A percentile compares a stretch with the other conserved stretches of the same genome.
phyloP scores from a whole-genome alignment of 1,140 invertebrate genomes.

The Oreohelix idahoensis region DNA sequence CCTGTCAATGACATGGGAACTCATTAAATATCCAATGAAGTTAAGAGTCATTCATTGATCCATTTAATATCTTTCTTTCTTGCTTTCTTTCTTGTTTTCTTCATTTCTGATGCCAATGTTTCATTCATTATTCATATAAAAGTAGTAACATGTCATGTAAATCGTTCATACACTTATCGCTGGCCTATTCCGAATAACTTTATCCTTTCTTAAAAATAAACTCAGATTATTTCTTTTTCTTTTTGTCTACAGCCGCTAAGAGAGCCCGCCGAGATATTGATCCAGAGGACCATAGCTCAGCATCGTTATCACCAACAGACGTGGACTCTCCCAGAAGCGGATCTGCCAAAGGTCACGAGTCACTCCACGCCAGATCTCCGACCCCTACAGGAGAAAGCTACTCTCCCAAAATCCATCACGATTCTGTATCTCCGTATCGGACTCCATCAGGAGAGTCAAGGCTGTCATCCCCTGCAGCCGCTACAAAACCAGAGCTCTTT shows the following conservation, averaged over 20 bases:
- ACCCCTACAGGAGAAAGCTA: neutral
- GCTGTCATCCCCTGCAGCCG: slow-evolving; percentile 21
- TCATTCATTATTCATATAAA: too few relatives aligned
- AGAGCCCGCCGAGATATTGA: slow-evolving; percentile 38
- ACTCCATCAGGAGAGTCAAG: slow-evolving; percentile 24
- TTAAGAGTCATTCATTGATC: too few relatives aligned
- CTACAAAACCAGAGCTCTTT: slow-evolving; percentile 4
- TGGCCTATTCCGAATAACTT: too few relatives aligned
- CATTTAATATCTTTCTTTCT: too few relatives aligned
- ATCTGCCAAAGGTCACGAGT: slow-evolving; percentile 16
- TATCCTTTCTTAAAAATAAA: too few relatives aligned
- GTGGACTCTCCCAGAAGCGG: slow-evolving; percentile 6
- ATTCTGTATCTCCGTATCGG: slow-evolving; percentile 19
- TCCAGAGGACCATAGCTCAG: slow-evolving; percentile 12
- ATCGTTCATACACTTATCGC: too few relatives aligned
- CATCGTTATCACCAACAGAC: neutral
- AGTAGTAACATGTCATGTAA: too few relatives aligned
- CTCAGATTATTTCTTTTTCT: neutral
- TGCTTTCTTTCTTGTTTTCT: too few relatives aligned
- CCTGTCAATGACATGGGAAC: too few relatives aligned
- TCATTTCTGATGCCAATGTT: too few relatives aligned
- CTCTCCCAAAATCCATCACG: slow-evolving; percentile 24
- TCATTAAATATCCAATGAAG: too few relatives aligned
- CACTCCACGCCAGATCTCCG: neutral
- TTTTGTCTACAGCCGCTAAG: slow-evolving; percentile 45